Evolutionary conservation across 1,140 invertebrate genomes (phyloP), one percentile per base, ranked within the genome.

Genomic region (Procambarus virginalis): DNA sequence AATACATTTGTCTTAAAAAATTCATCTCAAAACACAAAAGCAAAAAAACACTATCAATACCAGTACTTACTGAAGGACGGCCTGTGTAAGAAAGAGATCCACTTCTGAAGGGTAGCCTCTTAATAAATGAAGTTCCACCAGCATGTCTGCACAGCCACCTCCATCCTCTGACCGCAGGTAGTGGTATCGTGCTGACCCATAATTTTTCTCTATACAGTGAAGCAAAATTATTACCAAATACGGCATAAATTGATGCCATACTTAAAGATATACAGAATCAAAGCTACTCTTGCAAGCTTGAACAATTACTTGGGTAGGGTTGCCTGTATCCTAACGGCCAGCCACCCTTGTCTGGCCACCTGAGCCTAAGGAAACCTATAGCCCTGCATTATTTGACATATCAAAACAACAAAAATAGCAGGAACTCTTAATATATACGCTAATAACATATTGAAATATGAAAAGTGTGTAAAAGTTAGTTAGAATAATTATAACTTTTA

Each of bases 21-120:
- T 34, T 34, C 34, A 0, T 34, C 34, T 34, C 34, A 34, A 34
- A 34, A 34, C 34, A 34, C 34, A 34, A 34, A 34, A 34, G 34
- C 34, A 34, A 34, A 34, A 34, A 34, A 34, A 34, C 34, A 34
- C 34, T 34, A 34, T 34, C 4, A 64, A 78, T 14, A 78, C 20
- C 3, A 48, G 49, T 92, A 94, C 96, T 95, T 94, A 97, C 95
- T 99, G 98, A 84, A 99, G 94, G 77, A 99, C 97, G 81, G 97
- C 97, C 94, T 99, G 98, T 84, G 97, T 96, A 93, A 99, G 97
- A 93, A 99, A 99, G 84, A 99, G 94, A 94, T 99, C 98, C 89
- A 98, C 96, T 95, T 99, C 98, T 91, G 95, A 96, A 73, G 96
- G 95, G 93, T 96, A 97, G 45, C 98, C 98, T 93, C 96, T 95